Base-by-base conservation (phyloP, 1,140 invertebrate species). In the Diorhabda carinulata region DNA sequence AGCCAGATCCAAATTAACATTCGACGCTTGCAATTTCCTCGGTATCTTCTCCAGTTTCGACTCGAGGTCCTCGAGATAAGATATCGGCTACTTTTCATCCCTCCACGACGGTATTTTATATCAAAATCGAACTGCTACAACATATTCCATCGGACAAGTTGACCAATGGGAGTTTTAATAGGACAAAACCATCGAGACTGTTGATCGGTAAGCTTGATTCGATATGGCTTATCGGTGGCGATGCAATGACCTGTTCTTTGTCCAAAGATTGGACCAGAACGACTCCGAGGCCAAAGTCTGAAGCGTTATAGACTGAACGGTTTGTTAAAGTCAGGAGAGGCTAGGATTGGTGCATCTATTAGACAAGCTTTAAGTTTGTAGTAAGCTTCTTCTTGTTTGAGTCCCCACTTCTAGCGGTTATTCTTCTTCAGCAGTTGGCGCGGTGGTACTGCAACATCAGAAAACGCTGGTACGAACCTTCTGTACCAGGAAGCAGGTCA, bases 171-270 rank as follows among this genome's bases (percentile, higher is more conserved):
- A 56, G 83, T 79, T 70, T 80, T 82, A 0, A 83, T 72, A 3
- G 76, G 77, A 5, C 77, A 72, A 3, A 87, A 72, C 81, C 82
- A 87, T 10, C 69, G 71, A 9, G 80, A 75, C 25, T 78, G 74
- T 64, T 85, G 83, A 67, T 87, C 84, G 0, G 84, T 85, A 9
- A 81, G 68, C 0, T 85, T 78, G 3, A 59, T 79, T 62, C 87
- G 84, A 4, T 79, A 66, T 4, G 67, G 77, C 2, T 78, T 25
- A 25, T 25, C 25, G 25, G 25, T 25, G 25, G 25, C 25, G 41
- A 84, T 0, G 76, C 74, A 4, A 85, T 76, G 2, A 79, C 78
- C 44, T 69, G 58, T 52, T 80, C 75, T 2, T 60, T 40, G n/a
- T 63, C 72, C 9, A 61, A 3, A 3, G 66, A 57, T 67, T 81